Evolutionary conservation across 2,797 vertebrate species (phyloP).

Genomic region (Liparis tanakae): DNA sequence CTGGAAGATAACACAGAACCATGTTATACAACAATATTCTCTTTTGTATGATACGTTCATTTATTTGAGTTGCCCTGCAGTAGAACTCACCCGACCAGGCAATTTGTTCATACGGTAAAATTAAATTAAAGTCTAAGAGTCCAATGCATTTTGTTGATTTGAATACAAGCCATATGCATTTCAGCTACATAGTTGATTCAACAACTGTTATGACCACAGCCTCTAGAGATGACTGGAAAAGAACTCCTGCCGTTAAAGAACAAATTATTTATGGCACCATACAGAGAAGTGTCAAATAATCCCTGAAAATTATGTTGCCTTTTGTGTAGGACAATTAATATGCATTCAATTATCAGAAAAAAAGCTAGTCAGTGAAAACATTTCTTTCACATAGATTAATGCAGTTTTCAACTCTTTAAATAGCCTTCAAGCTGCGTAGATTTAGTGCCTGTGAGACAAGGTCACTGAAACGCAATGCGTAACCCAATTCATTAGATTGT

Average conservation of each 20-base stretch:
- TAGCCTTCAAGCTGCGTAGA: not conserved
- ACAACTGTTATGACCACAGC: not conserved
- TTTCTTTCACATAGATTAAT: not conserved
- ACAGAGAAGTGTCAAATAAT: not conserved
- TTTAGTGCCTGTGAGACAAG: not conserved
- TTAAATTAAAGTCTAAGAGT: not conserved
- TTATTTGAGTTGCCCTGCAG: not conserved
- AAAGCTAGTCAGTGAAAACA: not conserved
- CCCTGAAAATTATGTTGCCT: not conserved
- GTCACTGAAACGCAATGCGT: not conserved
- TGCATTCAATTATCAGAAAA: not conserved
- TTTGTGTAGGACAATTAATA: not conserved
- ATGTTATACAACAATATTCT: constrained; percentile 9
- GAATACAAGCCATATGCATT: no score
- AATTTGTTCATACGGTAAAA: not conserved
- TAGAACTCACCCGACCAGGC: not conserved
- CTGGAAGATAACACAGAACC: constrained; percentile 68
- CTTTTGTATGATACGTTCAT: not conserved
- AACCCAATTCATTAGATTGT: not conserved
- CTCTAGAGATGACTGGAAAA: not conserved
- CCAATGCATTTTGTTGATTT: not conserved
- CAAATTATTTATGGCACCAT: not conserved
- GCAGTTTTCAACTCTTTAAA: not conserved
- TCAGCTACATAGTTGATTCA: not conserved
- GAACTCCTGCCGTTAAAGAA: not conserved